A percentile compares a stretch with the other conserved stretches of the same genome.
Conservation (phyloP, 2,113 vertebrate genomes). For the Cnemophilus loriae region DNA sequence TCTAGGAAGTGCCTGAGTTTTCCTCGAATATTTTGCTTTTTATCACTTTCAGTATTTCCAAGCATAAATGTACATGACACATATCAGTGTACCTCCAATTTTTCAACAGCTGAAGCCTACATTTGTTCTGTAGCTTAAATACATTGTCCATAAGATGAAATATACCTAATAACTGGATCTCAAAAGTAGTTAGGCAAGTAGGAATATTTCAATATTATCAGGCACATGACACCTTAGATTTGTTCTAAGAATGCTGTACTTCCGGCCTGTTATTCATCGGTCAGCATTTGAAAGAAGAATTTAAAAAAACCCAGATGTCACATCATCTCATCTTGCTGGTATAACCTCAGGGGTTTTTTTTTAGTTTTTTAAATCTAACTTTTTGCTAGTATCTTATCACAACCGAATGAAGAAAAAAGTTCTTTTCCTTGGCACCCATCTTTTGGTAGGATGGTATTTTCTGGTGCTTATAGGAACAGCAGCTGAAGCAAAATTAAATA, state of each 20-base stretch:
- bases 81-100: neutral
- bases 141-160: neutral
- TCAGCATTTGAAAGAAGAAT: neutral
- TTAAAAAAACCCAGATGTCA: neutral
- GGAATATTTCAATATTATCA: neutral
- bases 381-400: neutral
- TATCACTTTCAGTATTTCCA: neutral
- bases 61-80: neutral
- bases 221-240: neutral
- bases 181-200: neutral
- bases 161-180: neutral
- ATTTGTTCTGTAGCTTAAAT: neutral
- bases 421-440: neutral
- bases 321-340: neutral
- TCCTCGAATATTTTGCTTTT: neutral
- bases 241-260: neutral
- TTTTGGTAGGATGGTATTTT: neutral
- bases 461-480: neutral
- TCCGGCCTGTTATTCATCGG: neutral
- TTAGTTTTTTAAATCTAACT: neutral
- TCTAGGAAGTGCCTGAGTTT: neutral
- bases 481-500: neutral
- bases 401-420: neutral
- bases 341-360: neutral
- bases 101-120: neutral